phyloP scores from a whole-genome alignment of 2,797 vertebrate species.

The Petrocephalus schoutedeni region DNA sequence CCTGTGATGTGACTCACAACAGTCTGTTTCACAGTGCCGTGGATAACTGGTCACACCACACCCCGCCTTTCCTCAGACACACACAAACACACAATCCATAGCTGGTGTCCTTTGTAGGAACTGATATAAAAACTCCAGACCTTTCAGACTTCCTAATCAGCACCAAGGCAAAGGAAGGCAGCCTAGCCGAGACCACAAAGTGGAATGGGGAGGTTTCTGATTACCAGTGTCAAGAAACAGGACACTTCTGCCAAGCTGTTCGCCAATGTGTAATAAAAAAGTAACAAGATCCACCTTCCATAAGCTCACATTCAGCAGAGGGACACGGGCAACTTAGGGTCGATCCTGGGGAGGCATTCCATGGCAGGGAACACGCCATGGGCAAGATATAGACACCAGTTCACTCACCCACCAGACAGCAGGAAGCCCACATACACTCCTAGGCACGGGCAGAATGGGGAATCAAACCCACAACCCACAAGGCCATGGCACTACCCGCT shows the following conservation, averaged over 20 bases:
- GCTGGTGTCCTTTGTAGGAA: not conserved
- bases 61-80: not conserved
- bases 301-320: not conserved
- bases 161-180: not conserved
- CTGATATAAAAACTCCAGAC: not conserved
- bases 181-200: not conserved
- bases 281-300: not conserved
- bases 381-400: not conserved
- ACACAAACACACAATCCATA: not conserved
- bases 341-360: too few relatives aligned
- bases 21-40: not conserved
- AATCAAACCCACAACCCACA: not conserved
- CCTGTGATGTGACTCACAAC: not conserved
- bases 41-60: not conserved
- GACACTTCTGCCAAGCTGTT: not conserved
- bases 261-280: not conserved
- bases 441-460: not conserved
- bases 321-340: not conserved
- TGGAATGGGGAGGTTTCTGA: not conserved
- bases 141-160: not conserved
- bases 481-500: not conserved
- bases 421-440: not conserved
- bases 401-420: not conserved
- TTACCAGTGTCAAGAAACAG: not conserved
- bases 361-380: not conserved